phyloP scores from a whole-genome alignment of 2,888 invertebrate species.

The Troides oblongomaculatus region DNA sequence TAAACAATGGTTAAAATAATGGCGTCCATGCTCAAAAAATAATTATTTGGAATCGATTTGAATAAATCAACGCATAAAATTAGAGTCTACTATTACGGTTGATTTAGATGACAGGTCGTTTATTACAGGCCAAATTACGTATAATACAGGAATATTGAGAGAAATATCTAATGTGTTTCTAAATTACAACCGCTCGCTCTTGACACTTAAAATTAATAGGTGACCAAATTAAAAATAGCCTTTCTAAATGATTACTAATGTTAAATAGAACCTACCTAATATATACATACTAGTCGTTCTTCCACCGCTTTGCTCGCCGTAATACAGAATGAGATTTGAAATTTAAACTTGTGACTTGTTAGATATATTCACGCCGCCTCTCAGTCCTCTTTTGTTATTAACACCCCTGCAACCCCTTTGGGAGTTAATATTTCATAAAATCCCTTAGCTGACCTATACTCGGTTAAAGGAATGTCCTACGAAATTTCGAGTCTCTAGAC shows the following conservation, averaged over 20 bases:
- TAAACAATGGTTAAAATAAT: slow-evolving; percentile 74
- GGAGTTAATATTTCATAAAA: too few relatives aligned
- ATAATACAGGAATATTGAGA: slow-evolving; percentile 42
- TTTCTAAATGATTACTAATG: slow-evolving; percentile 4
- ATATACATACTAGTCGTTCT: not conserved
- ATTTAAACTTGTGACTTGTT: too few relatives aligned
- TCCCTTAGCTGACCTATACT: too few relatives aligned
- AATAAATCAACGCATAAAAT: slow-evolving; percentile 76
- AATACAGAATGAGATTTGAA: too few relatives aligned
- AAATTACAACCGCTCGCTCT: slow-evolving; percentile 29
- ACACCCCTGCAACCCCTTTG: too few relatives aligned
- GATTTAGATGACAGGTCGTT: slow-evolving; percentile 73
- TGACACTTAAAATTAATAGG: slow-evolving; percentile 27
- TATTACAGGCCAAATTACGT: slow-evolving; percentile 59
- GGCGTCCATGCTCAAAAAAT: slow-evolving; percentile 67
- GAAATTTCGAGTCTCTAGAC: too few relatives aligned
- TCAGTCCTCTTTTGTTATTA: too few relatives aligned
- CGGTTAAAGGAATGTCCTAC: too few relatives aligned
- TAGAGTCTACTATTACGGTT: slow-evolving; percentile 67
- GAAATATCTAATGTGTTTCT: slow-evolving; percentile 35
- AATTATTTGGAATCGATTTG: slow-evolving; percentile 73
- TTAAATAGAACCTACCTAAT: not conserved
- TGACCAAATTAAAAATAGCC: slow-evolving; percentile 14
- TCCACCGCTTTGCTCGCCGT: too few relatives aligned
- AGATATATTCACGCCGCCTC: too few relatives aligned